These are phyloP conservation scores for Heliconius hewitsoni DNA, from an alignment of 1,140 invertebrate genomes.

Conservation along the genomic window DNA sequence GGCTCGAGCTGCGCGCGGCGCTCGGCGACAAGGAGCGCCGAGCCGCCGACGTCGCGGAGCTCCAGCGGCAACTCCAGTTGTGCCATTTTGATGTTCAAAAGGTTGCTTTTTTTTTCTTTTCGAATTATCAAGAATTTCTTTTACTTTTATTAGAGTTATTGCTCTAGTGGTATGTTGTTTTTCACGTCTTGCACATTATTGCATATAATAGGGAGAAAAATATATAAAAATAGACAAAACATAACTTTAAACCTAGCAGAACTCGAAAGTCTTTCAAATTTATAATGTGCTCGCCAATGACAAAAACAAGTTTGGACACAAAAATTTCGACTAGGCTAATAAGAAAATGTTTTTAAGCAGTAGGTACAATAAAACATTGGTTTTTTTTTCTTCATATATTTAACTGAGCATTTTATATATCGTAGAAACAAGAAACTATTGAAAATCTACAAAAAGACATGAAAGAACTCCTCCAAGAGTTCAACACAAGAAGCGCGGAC, in stretches of 20 bases:
- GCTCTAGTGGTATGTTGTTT: too few species aligned
- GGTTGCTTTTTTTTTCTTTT: conserved; percentile 15
- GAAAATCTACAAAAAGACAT: conserved; percentile 45
- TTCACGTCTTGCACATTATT: too few species aligned
- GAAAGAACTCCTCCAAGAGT: conserved; percentile 48
- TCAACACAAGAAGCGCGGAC: conserved; percentile 40
- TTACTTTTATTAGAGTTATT: too few species aligned
- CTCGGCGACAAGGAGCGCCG: conserved; percentile 40
- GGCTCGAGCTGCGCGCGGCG: conserved; percentile 20
- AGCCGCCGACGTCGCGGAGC: conserved; percentile 30
- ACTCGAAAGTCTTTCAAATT: too few species aligned
- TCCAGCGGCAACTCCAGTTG: conserved; percentile 40
- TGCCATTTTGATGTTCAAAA: conserved; percentile 45
- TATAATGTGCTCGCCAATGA: too few species aligned
- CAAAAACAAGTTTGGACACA: too few species aligned
- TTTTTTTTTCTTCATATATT: background rate
- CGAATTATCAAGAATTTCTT: background rate
- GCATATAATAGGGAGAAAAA: too few species aligned
- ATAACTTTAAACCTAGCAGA: too few species aligned
- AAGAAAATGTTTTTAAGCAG: too few species aligned
- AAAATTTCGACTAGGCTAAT: too few species aligned
- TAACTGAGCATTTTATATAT: conserved; percentile 8
- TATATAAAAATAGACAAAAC: too few species aligned
- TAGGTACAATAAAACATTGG: background rate
- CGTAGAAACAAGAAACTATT: conserved; percentile 52